These are phyloP conservation scores for Lasioglossum villosulum DNA, from an alignment of 2,888 invertebrate species.

Conservation along the genomic window DNA sequence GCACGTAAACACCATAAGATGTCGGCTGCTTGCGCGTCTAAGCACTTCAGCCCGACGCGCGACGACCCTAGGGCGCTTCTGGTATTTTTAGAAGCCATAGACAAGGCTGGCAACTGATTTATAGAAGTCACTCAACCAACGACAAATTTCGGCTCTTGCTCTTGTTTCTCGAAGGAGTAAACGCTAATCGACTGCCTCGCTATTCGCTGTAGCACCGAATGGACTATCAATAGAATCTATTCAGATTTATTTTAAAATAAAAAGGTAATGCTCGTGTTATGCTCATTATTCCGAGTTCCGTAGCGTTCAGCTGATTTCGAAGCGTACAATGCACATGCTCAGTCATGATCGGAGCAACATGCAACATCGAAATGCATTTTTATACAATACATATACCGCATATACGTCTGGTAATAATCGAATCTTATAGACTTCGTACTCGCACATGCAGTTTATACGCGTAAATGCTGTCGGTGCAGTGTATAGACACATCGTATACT, in stretches of 20 bases:
- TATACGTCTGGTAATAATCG: not conserved
- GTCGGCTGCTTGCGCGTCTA: slow-evolving; percentile 28
- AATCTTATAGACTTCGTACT: not conserved
- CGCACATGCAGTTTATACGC: not conserved
- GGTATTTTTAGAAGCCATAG: slow-evolving; percentile 72
- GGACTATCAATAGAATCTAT: not conserved
- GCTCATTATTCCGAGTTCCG: not conserved
- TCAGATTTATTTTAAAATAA: not conserved
- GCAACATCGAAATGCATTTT: not conserved
- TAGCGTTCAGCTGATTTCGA: not conserved
- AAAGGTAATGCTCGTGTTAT: not conserved
- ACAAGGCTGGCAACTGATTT: slow-evolving; percentile 74
- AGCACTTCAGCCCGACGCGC: slow-evolving; percentile 41
- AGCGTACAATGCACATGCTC: not conserved
- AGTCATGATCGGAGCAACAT: not conserved
- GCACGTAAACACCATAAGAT: slow-evolving; percentile 46
- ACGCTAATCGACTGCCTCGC: not conserved
- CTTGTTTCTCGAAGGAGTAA: slow-evolving; percentile 12
- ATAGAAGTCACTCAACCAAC: slow-evolving; percentile 56
- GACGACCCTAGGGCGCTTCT: slow-evolving; percentile 21
- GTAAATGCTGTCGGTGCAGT: not conserved
- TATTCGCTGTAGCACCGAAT: not conserved
- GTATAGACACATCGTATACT: no score
- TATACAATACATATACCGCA: not conserved
- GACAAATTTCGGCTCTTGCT: slow-evolving; percentile 42